Evolutionary conservation across 2,113 vertebrate species (phyloP), one percentile per base, ranked within the genome.

Genomic region (Pseudonaja textilis): DNA sequence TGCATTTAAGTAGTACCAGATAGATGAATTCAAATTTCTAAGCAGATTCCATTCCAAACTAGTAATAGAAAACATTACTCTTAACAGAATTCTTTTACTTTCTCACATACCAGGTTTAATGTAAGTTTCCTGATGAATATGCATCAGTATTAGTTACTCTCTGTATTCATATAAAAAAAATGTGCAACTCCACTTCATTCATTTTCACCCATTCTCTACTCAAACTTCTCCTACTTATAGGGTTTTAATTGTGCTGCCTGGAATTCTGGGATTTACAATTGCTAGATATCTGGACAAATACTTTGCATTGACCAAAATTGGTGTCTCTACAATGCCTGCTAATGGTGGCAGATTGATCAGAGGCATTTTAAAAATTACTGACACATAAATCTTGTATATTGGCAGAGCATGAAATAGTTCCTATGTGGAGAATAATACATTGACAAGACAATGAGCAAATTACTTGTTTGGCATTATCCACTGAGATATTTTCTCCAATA

Each of bases 1-100:
- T 88, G 88, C 50, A 34, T 94, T 90, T 90, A 47, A 91, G 52
- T 95, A 88, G 93, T 91, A 20, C 2, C 88, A 91, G 90, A 59
- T n/a, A 0, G 0, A 92, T 91, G 90, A 93, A 87, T 2, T 91
- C 42, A 93, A 90, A 85, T 0, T 92, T 93, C 91, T 42, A 81
- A 94, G 86, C 69, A 93, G 50, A 26, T 64, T 86, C 87, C 1
- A 0, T 81, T 56, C 92, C 91, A 94, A 85, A 26, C 42, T 81
- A 55, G 94, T 90, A 95, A 93, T 56, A 69, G 29, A 1, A 90
- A 95, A 94, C 94, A 96, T 96, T 96, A 92, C 94, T 93, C 96
- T 95, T 93, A 96, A 94, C 93, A 95, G 50, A 74, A 59, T 12
- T 2, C 16, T 89, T 85, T 89, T n/a, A 57, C 10, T 55, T 59